phyloP scores from a whole-genome alignment of 2,113 vertebrate genomes.

The Danio rerio region GRCz12tu NC_133190.1:31274501-31275000 shows the following conservation, averaged over 20 bases:
- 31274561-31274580: conserved; percentile 73
- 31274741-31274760: conserved; percentile 70
- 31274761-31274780: conserved; percentile 76
- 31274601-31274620: conserved; percentile 69
- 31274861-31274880: conserved; percentile 67
- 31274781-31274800: conserved; percentile 75
- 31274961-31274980: conserved; percentile 71
- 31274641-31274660: conserved; percentile 59
- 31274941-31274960: conserved; percentile 75
- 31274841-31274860: conserved; percentile 80
- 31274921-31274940: conserved; percentile 69
- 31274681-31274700: conserved; percentile 81
- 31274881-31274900: conserved; percentile 82
- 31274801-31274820: conserved; percentile 79
- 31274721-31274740: conserved; percentile 81
- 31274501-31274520: conserved; percentile 79
- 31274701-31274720: conserved; percentile 82
- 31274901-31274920: conserved; percentile 75
- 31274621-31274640: conserved; percentile 58
- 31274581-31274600: conserved; percentile 77
- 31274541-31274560: conserved; percentile 65
- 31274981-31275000: conserved; percentile 71
- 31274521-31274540: conserved; percentile 71
- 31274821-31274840: conserved; percentile 79
- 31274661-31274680: conserved; percentile 67